Conservation (phyloP, 2,888 invertebrate species). For the Stegophylla sp. region DNA sequence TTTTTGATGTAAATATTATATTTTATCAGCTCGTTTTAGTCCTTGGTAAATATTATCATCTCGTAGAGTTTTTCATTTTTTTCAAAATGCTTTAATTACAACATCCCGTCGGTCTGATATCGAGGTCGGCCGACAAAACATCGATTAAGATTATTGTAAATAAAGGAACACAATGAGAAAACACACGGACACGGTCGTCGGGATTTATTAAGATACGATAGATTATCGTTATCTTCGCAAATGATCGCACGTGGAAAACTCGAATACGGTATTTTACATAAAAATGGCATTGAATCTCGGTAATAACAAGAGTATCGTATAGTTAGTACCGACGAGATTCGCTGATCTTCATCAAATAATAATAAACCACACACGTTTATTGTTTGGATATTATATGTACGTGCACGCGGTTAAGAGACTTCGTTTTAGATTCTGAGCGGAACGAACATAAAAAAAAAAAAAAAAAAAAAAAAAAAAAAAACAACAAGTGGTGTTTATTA, state of each 20-base stretch:
- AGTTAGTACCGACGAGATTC: not conserved
- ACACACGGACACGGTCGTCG: not conserved
- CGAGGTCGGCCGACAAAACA: conserved; percentile 39
- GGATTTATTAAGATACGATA: conserved; percentile 29
- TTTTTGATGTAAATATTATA: conserved; percentile 14
- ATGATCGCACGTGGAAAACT: not conserved
- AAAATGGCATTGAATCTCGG: conserved; percentile 25
- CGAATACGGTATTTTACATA: conserved; percentile 2
- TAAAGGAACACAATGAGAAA: conserved; percentile 42
- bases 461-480: too few species aligned
- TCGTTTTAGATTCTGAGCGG: too few species aligned
- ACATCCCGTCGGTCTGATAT: conserved; percentile 27
- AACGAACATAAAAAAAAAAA: too few species aligned
- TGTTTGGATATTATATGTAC: too few species aligned
- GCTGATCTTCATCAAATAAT: not conserved
- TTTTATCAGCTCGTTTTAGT: conserved; percentile 2
- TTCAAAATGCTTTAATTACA: conserved; percentile 17
- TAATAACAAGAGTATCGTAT: not conserved
- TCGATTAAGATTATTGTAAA: conserved; percentile 35
- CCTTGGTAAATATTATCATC: conserved; percentile 35
- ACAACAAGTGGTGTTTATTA: too few species aligned
- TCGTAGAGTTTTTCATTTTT: not conserved
- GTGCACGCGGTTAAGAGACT: too few species aligned
- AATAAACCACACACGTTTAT: too few species aligned
- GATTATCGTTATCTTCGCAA: conserved; percentile 36